These are phyloP conservation scores for Limosa lapponica DNA, from an alignment of 2,797 vertebrate genomes.

Conservation along the genomic window DNA sequence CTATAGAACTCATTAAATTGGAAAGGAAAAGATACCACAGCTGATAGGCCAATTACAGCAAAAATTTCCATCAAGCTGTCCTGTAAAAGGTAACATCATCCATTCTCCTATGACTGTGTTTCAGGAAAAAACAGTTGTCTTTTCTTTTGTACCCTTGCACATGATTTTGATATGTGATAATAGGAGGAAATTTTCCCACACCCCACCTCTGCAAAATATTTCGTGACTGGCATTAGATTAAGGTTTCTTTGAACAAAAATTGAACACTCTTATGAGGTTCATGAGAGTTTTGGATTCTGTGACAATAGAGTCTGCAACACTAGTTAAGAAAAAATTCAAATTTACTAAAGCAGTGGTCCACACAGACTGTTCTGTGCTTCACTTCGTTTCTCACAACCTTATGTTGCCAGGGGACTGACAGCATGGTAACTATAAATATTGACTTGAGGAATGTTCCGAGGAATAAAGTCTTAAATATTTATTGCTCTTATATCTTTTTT, in stretches of 20 bases:
- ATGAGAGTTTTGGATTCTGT: background rate
- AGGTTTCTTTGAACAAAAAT: background rate
- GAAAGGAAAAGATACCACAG: background rate
- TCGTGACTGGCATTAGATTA: background rate
- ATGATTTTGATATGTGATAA: background rate
- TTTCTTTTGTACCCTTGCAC: background rate
- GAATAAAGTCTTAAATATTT: background rate
- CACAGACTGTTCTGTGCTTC: background rate
- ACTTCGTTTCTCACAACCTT: background rate
- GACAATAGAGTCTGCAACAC: background rate
- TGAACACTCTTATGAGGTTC: accelerated
- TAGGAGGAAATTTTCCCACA: background rate
- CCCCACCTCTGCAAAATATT: background rate
- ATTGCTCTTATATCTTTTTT: accelerated
- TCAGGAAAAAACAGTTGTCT: background rate
- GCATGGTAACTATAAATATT: background rate
- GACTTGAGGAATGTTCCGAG: background rate
- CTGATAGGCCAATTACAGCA: background rate
- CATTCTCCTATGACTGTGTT: background rate
- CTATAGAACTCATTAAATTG: background rate
- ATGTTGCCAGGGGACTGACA: background rate
- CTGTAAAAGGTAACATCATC: background rate
- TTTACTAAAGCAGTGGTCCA: background rate
- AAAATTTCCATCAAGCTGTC: background rate
- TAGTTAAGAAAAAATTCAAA: background rate